phyloP scores from a whole-genome alignment of 1,140 invertebrate species.

The Lordiphosa stackelbergi region DNA sequence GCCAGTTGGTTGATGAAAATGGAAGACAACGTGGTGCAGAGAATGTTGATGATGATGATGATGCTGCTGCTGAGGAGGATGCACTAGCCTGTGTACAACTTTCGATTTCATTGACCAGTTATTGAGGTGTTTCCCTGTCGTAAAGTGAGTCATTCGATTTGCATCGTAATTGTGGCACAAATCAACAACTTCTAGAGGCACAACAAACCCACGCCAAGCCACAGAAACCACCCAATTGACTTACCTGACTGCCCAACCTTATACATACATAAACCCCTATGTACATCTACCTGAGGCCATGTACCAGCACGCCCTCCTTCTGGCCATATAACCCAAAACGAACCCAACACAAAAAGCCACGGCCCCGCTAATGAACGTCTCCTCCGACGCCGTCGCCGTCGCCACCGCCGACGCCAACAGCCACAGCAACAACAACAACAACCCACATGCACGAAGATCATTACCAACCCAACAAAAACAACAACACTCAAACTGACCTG shows the following conservation, averaged over 20 bases:
- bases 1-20: conserved; percentile 37
- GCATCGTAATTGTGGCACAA: conserved; percentile 32
- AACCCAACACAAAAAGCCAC: conserved; percentile 56
- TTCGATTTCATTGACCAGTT: conserved; percentile 62
- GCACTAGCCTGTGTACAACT: conserved; percentile 40
- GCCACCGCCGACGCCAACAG: conserved; percentile 22
- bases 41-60: conserved; percentile 21
- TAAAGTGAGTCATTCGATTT: conserved; percentile 53
- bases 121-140: conserved; percentile 52
- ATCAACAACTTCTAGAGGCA: conserved; percentile 1
- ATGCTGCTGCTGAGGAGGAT: conserved; percentile 18
- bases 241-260: conserved; percentile 38
- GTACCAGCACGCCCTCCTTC: conserved; percentile 62
- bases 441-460: conserved; percentile 74
- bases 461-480: conserved; percentile 54
- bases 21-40: conserved; percentile 30
- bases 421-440: conserved; percentile 25
- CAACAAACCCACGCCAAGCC: conserved; percentile 40
- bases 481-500: conserved; percentile 68
- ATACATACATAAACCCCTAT: conserved; percentile 12
- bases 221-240: conserved; percentile 52
- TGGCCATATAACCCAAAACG: conserved; percentile 41
- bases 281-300: conserved; percentile 52
- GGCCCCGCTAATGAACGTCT: conserved; percentile 69
- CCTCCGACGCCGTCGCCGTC: conserved; percentile 38